These are phyloP conservation scores for Platichthys flesus DNA, from an alignment of 2,113 vertebrate genomes.

Conservation along the genomic window DNA sequence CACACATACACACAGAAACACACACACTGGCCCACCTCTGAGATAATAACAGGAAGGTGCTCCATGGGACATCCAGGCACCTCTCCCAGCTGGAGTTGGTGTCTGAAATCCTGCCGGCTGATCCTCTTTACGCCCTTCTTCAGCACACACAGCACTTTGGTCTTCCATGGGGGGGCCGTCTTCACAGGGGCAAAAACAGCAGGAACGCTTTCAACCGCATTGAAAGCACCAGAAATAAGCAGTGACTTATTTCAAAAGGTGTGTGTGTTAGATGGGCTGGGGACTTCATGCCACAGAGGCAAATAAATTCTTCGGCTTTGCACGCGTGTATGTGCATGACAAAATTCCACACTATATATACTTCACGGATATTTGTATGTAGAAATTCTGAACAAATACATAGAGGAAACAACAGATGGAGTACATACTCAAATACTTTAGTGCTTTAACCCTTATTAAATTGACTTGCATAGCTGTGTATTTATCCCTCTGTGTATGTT, in stretches of 20 bases:
- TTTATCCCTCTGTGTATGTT: neutral
- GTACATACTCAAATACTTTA: no score
- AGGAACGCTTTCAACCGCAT: conserved; percentile 80
- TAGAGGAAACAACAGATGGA: conserved; percentile 7
- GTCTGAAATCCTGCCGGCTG: conserved; percentile 64
- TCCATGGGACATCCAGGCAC: conserved; percentile 80
- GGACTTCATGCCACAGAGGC: neutral
- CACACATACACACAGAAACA: neutral
- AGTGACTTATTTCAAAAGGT: conserved; percentile 81
- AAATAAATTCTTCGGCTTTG: neutral
- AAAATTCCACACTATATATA: neutral
- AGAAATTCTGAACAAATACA: neutral
- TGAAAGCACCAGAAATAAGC: conserved; percentile 85
- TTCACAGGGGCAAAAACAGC: conserved; percentile 74
- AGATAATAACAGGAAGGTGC: conserved; percentile 81
- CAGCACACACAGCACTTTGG: conserved; percentile 79
- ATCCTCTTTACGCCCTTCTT: conserved; percentile 73
- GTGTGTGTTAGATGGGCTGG: conserved; percentile 49
- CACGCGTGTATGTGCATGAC: neutral
- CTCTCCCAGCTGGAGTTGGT: conserved; percentile 75
- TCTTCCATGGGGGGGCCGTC: conserved; percentile 75
- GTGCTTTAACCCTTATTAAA: neutral
- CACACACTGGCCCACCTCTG: conserved; percentile 71
- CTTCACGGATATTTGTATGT: neutral
- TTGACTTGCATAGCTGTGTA: neutral